Evolutionary conservation across 2,797 vertebrate species (phyloP), one percentile per base, ranked within the genome.

Genomic region (Otolemur crassicaudatus): DNA sequence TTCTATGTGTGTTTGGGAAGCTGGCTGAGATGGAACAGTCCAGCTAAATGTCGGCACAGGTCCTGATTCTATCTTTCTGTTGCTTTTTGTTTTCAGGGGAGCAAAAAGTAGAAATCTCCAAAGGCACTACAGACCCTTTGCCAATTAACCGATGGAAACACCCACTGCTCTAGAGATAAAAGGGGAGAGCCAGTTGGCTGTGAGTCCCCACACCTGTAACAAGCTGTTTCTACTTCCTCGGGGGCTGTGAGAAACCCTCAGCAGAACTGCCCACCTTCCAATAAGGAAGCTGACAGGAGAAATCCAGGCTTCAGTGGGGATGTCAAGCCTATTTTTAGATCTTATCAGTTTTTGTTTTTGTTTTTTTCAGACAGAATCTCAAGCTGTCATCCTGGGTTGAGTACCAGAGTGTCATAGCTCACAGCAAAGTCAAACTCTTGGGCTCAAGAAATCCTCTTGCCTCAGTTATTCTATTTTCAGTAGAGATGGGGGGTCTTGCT

Each of bases 251-350:
- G 90, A 58, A 86, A 40, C 43, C 75, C 70, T 29, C 90, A 43
- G 22, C 34, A 46, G 88, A 65, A 72, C 94, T 87, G 87, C 87
- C 90, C 75, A 58, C 92, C 63, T 88, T 87, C 70, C 92, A 43
- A 4, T 0, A 2, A 87, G 72, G 81, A 92, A 91, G 37, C 85
- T 88, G 29, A 2, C 58, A 75, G 56, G 80, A 22, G 53, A 29
- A n/a, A 7, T 1, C 13, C 22, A 27, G 84, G 43, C 83, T 76
- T 83, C 63, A 5, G 0, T 40, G 65, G 87, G 86, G 70, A 82
- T 40, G 85, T 95, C 93, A 92, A 90, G 76, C 58, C 89, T 81
- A 19, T 37, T 88, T 96, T 95, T 92, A 94, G 96, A 96, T 87
- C 77, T 95, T 93, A 94, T 90, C 86, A 96, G 77, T 84, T 90